phyloP scores from a whole-genome alignment of 2,113 vertebrate genomes.

The Dryoscopus gambensis region DNA sequence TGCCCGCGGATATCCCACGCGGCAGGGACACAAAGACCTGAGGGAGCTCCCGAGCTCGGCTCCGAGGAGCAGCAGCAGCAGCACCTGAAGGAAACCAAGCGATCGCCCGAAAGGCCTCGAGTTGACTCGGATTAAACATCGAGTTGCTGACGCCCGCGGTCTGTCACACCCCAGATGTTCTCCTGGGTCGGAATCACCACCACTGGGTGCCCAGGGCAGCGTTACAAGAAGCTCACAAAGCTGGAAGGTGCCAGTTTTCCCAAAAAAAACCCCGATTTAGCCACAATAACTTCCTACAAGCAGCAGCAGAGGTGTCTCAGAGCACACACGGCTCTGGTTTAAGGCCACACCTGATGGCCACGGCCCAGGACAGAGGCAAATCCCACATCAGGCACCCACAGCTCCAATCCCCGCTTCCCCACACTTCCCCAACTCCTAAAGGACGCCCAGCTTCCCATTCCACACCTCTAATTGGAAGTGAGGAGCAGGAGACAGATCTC shows the following conservation, averaged over 20 bases:
- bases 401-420: background rate
- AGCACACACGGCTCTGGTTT: background rate
- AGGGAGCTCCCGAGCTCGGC: background rate
- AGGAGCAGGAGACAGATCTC: background rate
- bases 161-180: background rate
- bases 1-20: background rate
- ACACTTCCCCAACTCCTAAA: background rate
- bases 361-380: background rate
- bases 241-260: background rate
- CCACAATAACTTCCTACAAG: background rate
- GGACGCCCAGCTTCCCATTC: background rate
- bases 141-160: background rate
- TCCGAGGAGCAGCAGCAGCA: background rate
- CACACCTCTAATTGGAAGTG: background rate
- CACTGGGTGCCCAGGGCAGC: rapidly evolving
- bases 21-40: background rate
- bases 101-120: background rate
- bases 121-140: background rate
- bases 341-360: background rate
- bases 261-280: background rate
- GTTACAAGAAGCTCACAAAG: background rate
- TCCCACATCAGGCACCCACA: background rate
- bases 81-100: background rate
- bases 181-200: background rate
- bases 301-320: background rate